A percentile compares a stretch with the other conserved stretches of the same genome.
Evolutionary conservation across 2,113 vertebrate species (phyloP).

Genomic region (Oncorhynchus tshawytscha): DNA sequence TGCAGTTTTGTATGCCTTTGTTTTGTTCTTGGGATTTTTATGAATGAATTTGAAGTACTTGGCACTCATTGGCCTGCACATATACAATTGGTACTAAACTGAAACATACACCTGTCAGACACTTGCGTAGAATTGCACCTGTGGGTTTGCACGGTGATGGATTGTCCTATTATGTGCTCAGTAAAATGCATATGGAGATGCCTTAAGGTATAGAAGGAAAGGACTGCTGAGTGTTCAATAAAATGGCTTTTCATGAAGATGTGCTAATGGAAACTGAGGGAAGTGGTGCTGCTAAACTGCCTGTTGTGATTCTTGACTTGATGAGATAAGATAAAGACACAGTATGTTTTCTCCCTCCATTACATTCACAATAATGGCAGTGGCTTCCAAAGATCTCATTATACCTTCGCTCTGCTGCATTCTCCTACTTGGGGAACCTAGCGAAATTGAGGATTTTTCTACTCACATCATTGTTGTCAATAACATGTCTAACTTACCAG

Average conservation of each 20-base stretch:
- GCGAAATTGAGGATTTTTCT: constrained; percentile 44
- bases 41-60: too few relatives aligned
- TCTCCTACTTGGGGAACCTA: constrained; percentile 43
- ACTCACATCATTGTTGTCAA: constrained; percentile 47
- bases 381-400: not conserved
- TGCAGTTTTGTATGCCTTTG: too few relatives aligned
- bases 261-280: constrained; percentile 42
- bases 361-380: constrained; percentile 45
- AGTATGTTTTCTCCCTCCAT: constrained; percentile 28
- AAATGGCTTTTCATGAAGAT: constrained; percentile 25
- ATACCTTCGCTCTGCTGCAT: not conserved
- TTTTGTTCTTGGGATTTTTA: too few relatives aligned
- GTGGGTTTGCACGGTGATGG: constrained; percentile 37
- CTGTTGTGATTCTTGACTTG: constrained; percentile 44
- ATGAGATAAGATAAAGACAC: constrained; percentile 41
- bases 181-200: constrained; percentile 32
- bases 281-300: constrained; percentile 41
- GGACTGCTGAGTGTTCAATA: constrained; percentile 17
- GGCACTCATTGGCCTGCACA: constrained; percentile 10
- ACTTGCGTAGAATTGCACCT: constrained; percentile 35
- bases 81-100: constrained; percentile 12
- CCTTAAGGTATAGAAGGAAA: constrained; percentile 9
- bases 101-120: constrained; percentile 4
- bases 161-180: constrained; percentile 27
- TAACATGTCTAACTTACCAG: constrained; percentile 23